Evolutionary conservation across 2,797 vertebrate genomes (phyloP).

Genomic region (Erpetoichthys calabaricus): DNA sequence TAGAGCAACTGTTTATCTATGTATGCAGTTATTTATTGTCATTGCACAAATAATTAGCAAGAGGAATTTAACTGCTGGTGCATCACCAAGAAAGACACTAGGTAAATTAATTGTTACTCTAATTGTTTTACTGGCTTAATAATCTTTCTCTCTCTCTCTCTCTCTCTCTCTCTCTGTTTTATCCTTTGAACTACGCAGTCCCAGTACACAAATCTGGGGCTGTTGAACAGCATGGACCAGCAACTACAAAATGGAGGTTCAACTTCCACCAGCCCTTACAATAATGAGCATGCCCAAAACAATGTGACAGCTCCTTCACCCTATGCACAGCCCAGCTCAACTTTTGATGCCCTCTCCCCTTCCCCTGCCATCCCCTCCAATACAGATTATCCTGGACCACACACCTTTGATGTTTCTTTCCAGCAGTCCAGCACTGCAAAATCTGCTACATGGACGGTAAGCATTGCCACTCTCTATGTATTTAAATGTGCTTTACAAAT

Average conservation of each 20-base stretch:
- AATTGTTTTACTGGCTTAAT: background rate
- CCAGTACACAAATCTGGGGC: constrained; percentile 95
- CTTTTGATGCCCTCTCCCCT: constrained; percentile 87
- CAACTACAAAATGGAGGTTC: constrained; percentile 91
- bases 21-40: constrained; percentile 9
- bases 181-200: constrained; percentile 36
- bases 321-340: constrained; percentile 94
- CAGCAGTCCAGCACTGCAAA: constrained; percentile 97
- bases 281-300: constrained; percentile 86
- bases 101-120: too few relatives aligned
- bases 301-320: constrained; percentile 87
- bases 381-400: constrained; percentile 94
- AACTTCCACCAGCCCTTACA: constrained; percentile 92
- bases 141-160: constrained; percentile 4
- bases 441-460: constrained; percentile 98
- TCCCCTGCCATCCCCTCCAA: constrained; percentile 97
- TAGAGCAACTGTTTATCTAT: constrained; percentile 17
- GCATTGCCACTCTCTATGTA: constrained; percentile 16
- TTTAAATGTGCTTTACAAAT: too few relatives aligned
- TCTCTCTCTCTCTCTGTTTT: constrained; percentile 19
- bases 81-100: too few relatives aligned
- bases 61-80: background rate
- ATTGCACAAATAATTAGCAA: constrained; percentile 12
- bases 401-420: constrained; percentile 96
- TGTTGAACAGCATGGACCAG: constrained; percentile 97